These are phyloP conservation scores for Caerostris darwini DNA, from an alignment of 1,140 invertebrate genomes.

Conservation along the genomic window DNA sequence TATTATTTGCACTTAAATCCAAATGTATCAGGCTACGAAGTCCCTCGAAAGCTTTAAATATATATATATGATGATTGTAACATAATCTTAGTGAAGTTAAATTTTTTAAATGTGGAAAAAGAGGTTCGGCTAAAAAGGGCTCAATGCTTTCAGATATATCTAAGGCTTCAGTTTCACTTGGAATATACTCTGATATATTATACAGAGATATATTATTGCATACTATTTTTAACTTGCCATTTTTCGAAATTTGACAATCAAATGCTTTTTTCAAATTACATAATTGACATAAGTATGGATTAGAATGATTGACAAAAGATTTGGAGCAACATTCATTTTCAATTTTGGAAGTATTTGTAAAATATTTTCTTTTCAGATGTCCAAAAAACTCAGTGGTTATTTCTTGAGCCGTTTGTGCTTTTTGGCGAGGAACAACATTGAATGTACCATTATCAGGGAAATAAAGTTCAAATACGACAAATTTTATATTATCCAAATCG, in stretches of 20 bases:
- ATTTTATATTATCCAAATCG: too few relatives aligned
- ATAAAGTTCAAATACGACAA: too few relatives aligned
- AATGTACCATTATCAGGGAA: too few relatives aligned
- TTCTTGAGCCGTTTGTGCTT: neutral
- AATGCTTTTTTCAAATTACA: neutral
- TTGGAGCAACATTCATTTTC: neutral
- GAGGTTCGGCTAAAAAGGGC: neutral
- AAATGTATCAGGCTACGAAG: conserved; percentile 26
- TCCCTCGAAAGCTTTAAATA: conserved; percentile 39
- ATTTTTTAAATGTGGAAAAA: conserved; percentile 34
- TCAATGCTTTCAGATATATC: conserved; percentile 9
- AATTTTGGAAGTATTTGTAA: neutral
- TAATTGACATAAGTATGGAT: neutral
- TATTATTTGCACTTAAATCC: conserved; percentile 55
- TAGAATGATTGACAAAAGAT: neutral
- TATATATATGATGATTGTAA: conserved; percentile 45
- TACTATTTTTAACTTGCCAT: neutral
- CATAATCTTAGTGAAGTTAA: neutral
- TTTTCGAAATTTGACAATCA: neutral
- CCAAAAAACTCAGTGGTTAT: neutral
- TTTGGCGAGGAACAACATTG: neutral
- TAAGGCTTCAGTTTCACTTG: neutral
- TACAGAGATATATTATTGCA: conserved; percentile 26
- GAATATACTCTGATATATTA: neutral
- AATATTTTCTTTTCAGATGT: neutral